phyloP scores from a whole-genome alignment of 2,888 invertebrate species.

The Acanthococcus lagerstroemiae region DNA sequence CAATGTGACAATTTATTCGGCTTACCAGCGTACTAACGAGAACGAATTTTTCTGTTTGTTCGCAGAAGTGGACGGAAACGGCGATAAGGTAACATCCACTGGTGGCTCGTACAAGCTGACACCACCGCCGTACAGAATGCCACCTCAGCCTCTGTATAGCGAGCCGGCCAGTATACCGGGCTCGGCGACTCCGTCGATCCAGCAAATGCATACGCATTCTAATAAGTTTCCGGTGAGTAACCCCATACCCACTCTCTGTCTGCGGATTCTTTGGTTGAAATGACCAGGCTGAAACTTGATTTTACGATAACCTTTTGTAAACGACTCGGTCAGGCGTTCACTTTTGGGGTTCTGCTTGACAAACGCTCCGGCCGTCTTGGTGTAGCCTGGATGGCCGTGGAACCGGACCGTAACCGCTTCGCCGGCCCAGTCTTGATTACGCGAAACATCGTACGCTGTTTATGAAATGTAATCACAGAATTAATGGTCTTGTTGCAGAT shows the following conservation, averaged over 20 bases:
- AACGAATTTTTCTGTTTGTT: no score
- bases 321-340: no score
- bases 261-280: neutral
- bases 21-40: no score
- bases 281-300: neutral
- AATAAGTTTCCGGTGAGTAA: constrained; percentile 66
- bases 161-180: constrained; percentile 39
- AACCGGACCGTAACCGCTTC: neutral
- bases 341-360: neutral
- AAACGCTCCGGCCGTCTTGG: neutral
- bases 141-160: constrained; percentile 49
- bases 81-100: constrained; percentile 29
- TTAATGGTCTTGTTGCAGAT: constrained; percentile 48
- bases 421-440: neutral
- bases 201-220: constrained; percentile 59
- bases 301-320: neutral
- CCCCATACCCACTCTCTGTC: neutral
- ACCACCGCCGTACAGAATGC: constrained; percentile 58
- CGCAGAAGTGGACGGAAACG: constrained; percentile 30
- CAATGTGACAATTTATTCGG: no score
- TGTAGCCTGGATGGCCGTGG: neutral
- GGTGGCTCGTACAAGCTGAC: constrained; percentile 52
- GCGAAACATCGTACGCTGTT: neutral
- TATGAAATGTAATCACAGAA: neutral
- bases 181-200: constrained; percentile 40